phyloP scores from a whole-genome alignment of 2,797 vertebrate species.

The Mus minutoides region DNA sequence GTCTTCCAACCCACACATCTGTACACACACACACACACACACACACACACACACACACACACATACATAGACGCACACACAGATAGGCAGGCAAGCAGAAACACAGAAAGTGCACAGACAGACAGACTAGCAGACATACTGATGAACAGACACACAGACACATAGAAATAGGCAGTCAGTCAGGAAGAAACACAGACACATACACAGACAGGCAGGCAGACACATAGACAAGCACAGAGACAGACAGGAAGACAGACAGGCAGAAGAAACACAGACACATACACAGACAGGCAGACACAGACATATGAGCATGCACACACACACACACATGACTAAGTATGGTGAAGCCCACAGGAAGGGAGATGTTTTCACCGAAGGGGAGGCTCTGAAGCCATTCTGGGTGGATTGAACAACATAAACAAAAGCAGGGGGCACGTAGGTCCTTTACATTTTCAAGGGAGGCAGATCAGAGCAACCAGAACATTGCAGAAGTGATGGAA shows the following conservation, averaged over 20 bases:
- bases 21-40: too few relatives aligned
- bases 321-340: not conserved
- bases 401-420: not conserved
- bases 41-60: not conserved
- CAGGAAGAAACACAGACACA: not conserved
- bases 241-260: not conserved
- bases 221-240: not conserved
- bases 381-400: not conserved
- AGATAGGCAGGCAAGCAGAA: too few relatives aligned
- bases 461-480: not conserved
- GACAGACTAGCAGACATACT: too few relatives aligned
- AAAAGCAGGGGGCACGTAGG: not conserved
- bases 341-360: not conserved
- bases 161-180: too few relatives aligned
- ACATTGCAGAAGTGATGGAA: fast-evolving
- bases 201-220: too few relatives aligned
- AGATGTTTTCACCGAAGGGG: not conserved
- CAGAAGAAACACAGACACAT: too few relatives aligned
- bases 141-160: too few relatives aligned
- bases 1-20: not conserved
- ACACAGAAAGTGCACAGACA: too few relatives aligned
- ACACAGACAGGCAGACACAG: not conserved
- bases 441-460: not conserved
- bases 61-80: not conserved
- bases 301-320: too few relatives aligned